Conservation (phyloP, 2,113 vertebrate genomes). For the Urocynchramus pylzowi region DNA sequence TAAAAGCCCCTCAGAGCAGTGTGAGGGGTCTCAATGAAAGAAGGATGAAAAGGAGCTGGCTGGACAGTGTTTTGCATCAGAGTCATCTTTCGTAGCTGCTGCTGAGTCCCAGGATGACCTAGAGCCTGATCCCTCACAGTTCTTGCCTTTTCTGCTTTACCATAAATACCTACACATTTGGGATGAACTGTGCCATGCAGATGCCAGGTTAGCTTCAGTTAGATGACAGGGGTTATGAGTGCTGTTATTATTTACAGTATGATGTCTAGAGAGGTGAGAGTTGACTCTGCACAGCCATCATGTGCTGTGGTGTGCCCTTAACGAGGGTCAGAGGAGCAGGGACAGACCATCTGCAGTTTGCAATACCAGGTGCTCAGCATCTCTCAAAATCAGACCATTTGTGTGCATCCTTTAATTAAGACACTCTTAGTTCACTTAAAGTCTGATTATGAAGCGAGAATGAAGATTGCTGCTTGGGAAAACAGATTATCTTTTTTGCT, state of each 20-base stretch:
- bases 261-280: not conserved
- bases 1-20: not conserved
- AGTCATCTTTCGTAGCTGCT: not conserved
- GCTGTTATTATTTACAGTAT: not conserved
- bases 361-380: not conserved
- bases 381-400: not conserved
- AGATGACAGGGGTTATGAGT: not conserved
- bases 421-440: not conserved
- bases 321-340: not conserved
- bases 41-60: not conserved
- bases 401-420: slow-evolving; percentile 15
- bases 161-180: not conserved
- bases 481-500: not conserved
- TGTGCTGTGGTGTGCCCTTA: not conserved
- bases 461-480: not conserved
- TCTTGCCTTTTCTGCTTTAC: not conserved
- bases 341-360: not conserved
- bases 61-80: not conserved
- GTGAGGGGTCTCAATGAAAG: not conserved
- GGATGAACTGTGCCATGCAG: not conserved
- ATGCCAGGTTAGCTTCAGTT: not conserved
- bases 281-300: not conserved
- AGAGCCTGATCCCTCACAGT: not conserved
- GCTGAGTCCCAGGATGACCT: not conserved
- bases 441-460: slow-evolving; percentile 30